Base-by-base conservation (phyloP, 2,797 vertebrate genomes). In the Champsocephalus esox region DNA sequence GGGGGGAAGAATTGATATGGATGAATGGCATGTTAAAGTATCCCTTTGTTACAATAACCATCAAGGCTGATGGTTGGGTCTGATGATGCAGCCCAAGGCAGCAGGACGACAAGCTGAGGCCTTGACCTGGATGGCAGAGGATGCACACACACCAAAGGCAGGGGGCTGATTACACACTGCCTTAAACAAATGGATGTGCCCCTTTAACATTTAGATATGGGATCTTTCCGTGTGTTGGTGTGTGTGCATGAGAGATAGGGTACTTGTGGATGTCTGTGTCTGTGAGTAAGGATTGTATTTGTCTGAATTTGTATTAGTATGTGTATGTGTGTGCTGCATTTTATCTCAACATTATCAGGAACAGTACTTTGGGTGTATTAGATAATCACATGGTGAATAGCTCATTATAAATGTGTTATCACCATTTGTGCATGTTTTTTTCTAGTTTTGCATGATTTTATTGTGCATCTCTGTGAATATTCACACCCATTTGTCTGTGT, bases 31-130 rank as follows among this genome's bases (percentile, higher is more conserved):
- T 89, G 88, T 93, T 92, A 92, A 52, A 92, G 86, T 93, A 82
- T 87, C 75, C 92, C 94, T 94, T 93, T 95, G 82, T 92, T 93
- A 93, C 89, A 89, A 87, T 94, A 93, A 93, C 84, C 92, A 94
- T 93, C 82, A 93, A 91, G 88, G 92, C 67, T 80, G 92, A 87
- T 94, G 67, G 90, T 91, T 94, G 12, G 45, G 85, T 89, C 87
- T 92, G 83, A 90, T 91, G 87, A 92, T 95, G 81, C 72, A 89
- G 85, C 88, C 85, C 83, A 90, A 92, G 92, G 91, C 91, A 92
- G 80, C 84, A 77, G 66, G 84, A 90, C 88, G 80, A 75, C 93
- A 90, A 89, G 86, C 87, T 84, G 81, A 82, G 85, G 89, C 89
- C 76, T 72, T 90, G 88, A 92, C 92, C 92, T 92, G 87, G 66